Base-by-base conservation (phyloP, 2,113 vertebrate species). In the Haemorhous mexicanus region DNA sequence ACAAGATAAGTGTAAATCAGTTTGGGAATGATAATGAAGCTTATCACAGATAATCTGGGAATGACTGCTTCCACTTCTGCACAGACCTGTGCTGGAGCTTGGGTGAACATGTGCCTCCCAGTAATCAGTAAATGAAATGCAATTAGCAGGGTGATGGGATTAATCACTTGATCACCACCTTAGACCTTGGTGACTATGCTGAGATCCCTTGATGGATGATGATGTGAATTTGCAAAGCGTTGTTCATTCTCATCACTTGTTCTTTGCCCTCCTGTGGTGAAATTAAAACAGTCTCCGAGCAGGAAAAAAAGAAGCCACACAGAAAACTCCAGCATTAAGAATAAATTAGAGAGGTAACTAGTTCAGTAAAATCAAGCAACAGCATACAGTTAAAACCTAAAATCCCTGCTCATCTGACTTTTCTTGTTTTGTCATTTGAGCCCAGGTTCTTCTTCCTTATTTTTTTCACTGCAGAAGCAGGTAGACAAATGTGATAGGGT, bases 121-220 rank as follows among this genome's bases (percentile, higher is more conserved):
- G 95, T 95, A 96, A 97, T 97, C 94, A 97, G 93, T 93, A 96
- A 94, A 96, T 93, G 93, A 96, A 96, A 92, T 92, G 92, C 94
- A 97, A 97, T 96, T 97, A 96, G 80, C 73, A 72, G 85, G 79
- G 80, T 53, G 89, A 93, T 81, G 67, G 76, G 92, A 81, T 90
- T 95, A 96, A 96, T 97, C 94, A 96, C 94, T 95, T 96, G 93
- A 97, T 96, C 92, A 92, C 88, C 69, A 91, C 88, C 94, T 92
- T 92, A 95, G 93, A 92, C 93, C 88, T 93, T 43, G 64, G 70
- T 87, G 69, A 78, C 92, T 88, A 17, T 15, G 49, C 73, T 63
- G 88, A 96, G 94, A 90, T 96, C 90, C 85, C 77, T 94, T 93
- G 92, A 95, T 93, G 90, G 95, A 90, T 95, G 93, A 91, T 95